These are phyloP conservation scores for Cichlasoma orientale DNA, from an alignment of 2,797 vertebrate genomes.

Conservation along the genomic window DNA sequence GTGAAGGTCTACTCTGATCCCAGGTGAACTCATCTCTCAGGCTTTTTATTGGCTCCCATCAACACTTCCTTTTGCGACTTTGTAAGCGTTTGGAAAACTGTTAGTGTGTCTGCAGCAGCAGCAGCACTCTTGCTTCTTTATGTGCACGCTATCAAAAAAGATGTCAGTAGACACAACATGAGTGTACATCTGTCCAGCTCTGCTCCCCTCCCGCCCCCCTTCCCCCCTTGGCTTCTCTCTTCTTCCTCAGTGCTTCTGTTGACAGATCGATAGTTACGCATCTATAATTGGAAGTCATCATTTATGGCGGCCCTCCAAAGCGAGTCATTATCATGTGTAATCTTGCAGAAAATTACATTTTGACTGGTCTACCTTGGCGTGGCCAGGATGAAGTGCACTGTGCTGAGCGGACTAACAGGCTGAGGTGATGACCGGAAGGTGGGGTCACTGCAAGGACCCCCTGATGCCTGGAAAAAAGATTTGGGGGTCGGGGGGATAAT, in stretches of 20 bases:
- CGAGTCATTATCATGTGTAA: constrained; percentile 87
- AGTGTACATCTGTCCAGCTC: constrained; percentile 24
- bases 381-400: constrained; percentile 69
- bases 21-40: constrained; percentile 60
- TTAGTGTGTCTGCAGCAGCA: constrained; percentile 32
- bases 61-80: constrained; percentile 52
- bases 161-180: constrained; percentile 54
- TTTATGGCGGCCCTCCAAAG: constrained; percentile 78
- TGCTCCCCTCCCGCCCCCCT: neutral
- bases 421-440: constrained; percentile 35
- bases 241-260: constrained; percentile 60
- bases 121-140: constrained; percentile 9
- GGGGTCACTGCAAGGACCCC: constrained; percentile 26
- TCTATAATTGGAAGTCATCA: constrained; percentile 82
- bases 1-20: constrained; percentile 61
- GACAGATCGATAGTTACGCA: constrained; percentile 83
- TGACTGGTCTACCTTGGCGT: constrained; percentile 70
- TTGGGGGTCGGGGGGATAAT: neutral
- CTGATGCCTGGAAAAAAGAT: constrained; percentile 5
- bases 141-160: constrained; percentile 13
- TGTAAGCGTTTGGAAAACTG: constrained; percentile 44
- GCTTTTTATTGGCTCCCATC: constrained; percentile 48
- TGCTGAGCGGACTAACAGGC: constrained; percentile 62
- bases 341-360: constrained; percentile 91
- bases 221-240: neutral